Conservation (phyloP, 2,797 vertebrate genomes). For the Thunnus albacares region DNA sequence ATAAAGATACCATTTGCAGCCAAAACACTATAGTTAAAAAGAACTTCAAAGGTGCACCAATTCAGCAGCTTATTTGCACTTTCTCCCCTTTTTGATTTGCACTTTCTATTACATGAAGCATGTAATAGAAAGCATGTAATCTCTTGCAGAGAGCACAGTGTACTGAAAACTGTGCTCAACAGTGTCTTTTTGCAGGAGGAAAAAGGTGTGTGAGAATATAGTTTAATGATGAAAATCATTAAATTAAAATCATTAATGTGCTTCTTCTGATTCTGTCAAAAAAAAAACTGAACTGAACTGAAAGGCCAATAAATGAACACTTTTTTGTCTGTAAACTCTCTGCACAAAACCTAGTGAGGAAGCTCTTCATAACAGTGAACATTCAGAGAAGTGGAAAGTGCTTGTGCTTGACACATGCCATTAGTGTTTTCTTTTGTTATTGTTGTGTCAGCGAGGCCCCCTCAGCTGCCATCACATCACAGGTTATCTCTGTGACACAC, state of each 20-base stretch:
- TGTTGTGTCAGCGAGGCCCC: slow-evolving; percentile 52
- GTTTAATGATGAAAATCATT: neutral
- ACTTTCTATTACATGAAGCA: too few species aligned
- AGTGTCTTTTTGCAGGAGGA: too few species aligned
- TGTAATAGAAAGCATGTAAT: too few species aligned
- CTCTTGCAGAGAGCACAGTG: too few species aligned
- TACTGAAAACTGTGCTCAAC: too few species aligned
- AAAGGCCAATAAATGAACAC: neutral
- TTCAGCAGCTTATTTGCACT: too few species aligned
- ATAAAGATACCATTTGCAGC: too few species aligned
- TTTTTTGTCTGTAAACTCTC: neutral
- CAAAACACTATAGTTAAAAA: too few species aligned
- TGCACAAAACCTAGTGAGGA: neutral
- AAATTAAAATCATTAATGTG: neutral
- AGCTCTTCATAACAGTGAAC: slow-evolving; percentile 27
- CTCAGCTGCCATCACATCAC: slow-evolving; percentile 57
- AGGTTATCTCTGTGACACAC: slow-evolving; percentile 59
- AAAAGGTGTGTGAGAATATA: neutral
- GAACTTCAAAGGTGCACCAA: too few species aligned
- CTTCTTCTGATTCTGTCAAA: neutral
- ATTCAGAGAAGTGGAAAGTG: slow-evolving; percentile 51
- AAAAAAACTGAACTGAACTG: too few species aligned
- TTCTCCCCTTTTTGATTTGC: too few species aligned
- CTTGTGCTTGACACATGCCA: slow-evolving; percentile 66
- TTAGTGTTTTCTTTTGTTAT: slow-evolving; percentile 49